Evolutionary conservation across 1,140 invertebrate species (phyloP), one percentile per base, ranked within the genome.

Genomic region (Aphelenchoides fujianensis): DNA sequence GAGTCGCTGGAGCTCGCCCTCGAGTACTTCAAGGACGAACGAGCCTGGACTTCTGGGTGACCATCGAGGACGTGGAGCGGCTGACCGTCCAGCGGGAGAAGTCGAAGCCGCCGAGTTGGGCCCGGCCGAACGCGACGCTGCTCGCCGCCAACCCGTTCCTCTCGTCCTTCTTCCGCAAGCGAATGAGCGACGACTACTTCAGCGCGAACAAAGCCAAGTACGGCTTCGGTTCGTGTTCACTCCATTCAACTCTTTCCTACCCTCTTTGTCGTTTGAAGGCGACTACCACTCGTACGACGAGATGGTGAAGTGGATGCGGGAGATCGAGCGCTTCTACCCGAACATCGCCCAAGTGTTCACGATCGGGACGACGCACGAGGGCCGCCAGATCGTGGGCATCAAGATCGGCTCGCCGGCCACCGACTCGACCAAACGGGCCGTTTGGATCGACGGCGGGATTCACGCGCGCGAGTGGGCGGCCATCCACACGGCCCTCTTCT

Each of bases 11-110:
- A 84, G 0, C 89, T 90, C 53, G 85, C 91, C 0, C 89, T 89
- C 78, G 87, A 88, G 32, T 89, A 89, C 66, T 81, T 92, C 0
- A 87, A 88, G 52, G 87, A 88, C 3, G 87, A 88, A n/a, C n/a
- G 66, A 87, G 88, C 35, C 89, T 92, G 7, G 86, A 89, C 31
- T 90, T 88, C 76, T 87, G 89, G 61, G 87, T 91, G 0, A 82
- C 91, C 41, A 90, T 91, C 80, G 88, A 89, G 68, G 90, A 92
- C 84, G 86, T 92, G 5, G 73, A 71, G 88, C 90, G 74, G 61
- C 52, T 79, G 48, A 83, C 81, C 35, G 59, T 82, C 5, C 75
- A 83, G 66, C 70, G 80, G 30, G 75, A 80, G 41, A 84, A 83
- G 54, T n/a, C 19, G 27, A 37, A 41, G 19, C 12, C 32, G 54